Evolutionary conservation across 2,113 vertebrate species (phyloP).

Genomic region (Petromus typicus): DNA sequence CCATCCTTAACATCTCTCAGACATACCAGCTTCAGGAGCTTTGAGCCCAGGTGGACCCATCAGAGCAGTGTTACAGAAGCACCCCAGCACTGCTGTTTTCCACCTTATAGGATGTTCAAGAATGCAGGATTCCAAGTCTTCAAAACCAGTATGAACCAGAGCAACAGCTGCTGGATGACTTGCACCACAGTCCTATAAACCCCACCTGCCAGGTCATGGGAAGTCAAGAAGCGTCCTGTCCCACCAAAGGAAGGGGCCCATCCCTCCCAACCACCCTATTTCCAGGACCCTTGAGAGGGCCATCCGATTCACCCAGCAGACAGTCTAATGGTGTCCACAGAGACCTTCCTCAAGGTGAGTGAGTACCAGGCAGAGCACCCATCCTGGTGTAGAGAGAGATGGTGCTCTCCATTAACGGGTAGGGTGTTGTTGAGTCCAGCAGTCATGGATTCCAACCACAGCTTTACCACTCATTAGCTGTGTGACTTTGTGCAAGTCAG

Average conservation of each 20-base stretch:
- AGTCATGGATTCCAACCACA: not conserved
- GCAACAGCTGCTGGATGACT: not conserved
- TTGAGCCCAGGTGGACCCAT: not conserved
- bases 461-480: not conserved
- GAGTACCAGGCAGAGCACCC: not conserved
- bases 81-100: not conserved
- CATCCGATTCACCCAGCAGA: not conserved
- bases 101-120: not conserved
- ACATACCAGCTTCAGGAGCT: not conserved
- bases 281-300: not conserved
- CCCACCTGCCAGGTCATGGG: not conserved
- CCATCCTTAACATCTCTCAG: not conserved
- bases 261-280: not conserved
- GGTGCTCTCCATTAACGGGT: not conserved
- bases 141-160: not conserved
- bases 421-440: not conserved
- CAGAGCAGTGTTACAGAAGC: not conserved
- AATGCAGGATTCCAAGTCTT: not conserved
- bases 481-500: not conserved
- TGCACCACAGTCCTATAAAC: not conserved
- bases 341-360: not conserved
- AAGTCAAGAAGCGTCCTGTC: not conserved
- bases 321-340: not conserved
- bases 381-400: not conserved
- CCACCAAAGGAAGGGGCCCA: not conserved